phyloP scores from a whole-genome alignment of 2,113 vertebrate genomes.

The Gymnobelideus leadbeateri region DNA sequence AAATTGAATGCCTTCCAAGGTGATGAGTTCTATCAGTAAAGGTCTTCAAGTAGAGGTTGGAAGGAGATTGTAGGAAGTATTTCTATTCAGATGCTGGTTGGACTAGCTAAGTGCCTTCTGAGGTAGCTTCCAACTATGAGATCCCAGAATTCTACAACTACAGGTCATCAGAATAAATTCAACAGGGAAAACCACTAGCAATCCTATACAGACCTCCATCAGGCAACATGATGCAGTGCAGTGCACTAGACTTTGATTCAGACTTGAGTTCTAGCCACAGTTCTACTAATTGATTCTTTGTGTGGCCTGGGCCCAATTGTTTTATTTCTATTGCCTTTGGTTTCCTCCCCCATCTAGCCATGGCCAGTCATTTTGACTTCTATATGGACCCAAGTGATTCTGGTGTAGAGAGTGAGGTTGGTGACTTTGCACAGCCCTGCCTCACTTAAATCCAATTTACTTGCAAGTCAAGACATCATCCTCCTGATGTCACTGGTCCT shows the following conservation, averaged over 20 bases:
- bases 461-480: too few relatives aligned
- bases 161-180: neutral
- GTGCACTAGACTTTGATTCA: neutral
- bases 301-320: neutral
- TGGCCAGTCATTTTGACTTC: too few relatives aligned
- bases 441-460: too few relatives aligned
- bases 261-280: neutral
- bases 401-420: too few relatives aligned
- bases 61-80: neutral
- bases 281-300: neutral
- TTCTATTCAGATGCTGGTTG: neutral
- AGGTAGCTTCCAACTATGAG: neutral
- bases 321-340: neutral
- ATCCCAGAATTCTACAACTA: neutral
- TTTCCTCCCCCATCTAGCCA: neutral
- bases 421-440: too few relatives aligned
- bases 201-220: neutral
- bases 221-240: neutral
- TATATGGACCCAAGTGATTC: too few relatives aligned
- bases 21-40: neutral
- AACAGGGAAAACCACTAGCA: neutral
- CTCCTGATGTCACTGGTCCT: too few relatives aligned
- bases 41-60: neutral
- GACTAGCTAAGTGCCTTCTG: neutral
- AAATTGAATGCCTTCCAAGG: neutral